Conservation (phyloP, 2,797 vertebrate species). For the Furcifer pardalis region DNA sequence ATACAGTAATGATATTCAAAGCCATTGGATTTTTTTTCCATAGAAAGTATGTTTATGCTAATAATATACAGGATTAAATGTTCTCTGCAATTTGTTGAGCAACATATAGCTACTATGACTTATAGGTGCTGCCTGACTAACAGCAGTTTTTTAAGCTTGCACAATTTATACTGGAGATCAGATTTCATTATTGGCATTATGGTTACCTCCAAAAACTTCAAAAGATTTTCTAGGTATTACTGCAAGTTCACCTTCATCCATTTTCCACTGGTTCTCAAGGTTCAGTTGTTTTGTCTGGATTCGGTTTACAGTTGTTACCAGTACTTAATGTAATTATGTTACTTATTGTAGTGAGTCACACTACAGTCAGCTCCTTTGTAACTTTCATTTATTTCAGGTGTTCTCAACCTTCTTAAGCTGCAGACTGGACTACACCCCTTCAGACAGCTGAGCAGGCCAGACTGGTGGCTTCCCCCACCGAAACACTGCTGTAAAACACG, state of each 20-base stretch:
- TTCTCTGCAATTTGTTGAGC: not conserved
- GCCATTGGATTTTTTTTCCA: not conserved
- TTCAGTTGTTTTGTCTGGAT: not conserved
- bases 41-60: not conserved
- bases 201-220: not conserved
- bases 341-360: too few relatives aligned
- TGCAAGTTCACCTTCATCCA: not conserved
- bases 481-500: too few relatives aligned
- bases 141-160: not conserved
- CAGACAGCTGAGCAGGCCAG: too few relatives aligned
- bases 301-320: not conserved
- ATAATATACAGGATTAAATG: not conserved
- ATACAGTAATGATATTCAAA: not conserved
- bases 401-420: too few relatives aligned
- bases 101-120: not conserved
- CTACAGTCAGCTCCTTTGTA: too few relatives aligned
- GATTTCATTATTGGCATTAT: not conserved
- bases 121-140: not conserved
- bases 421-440: too few relatives aligned
- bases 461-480: too few relatives aligned
- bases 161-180: not conserved
- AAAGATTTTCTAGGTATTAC: not conserved
- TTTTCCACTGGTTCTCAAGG: not conserved
- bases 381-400: too few relatives aligned
- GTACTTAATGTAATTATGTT: not conserved